A percentile compares a stretch with the other conserved stretches of the same genome.
phyloP scores from a whole-genome alignment of 2,113 vertebrate species.

The Engystomops pustulosus region DNA sequence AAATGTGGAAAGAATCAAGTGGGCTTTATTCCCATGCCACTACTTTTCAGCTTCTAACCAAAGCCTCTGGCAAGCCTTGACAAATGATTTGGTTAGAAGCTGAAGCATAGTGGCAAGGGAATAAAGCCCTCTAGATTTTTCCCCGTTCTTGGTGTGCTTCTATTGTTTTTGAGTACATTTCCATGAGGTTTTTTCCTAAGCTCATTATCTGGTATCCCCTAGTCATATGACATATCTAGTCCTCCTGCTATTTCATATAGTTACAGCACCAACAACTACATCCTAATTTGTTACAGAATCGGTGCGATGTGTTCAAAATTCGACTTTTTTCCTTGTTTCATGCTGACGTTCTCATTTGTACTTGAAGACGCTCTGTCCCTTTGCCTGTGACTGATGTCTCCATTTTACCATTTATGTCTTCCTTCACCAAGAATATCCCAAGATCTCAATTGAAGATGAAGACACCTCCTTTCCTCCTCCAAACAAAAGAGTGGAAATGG shows the following conservation, averaged over 20 bases:
- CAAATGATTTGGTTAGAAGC: too few relatives aligned
- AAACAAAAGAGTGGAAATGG: constrained; percentile 53
- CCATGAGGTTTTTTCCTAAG: too few relatives aligned
- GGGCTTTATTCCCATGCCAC: too few relatives aligned
- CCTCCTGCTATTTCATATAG: not conserved
- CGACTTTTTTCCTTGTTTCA: not conserved
- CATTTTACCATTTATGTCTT: constrained; percentile 2
- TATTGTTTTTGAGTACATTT: too few relatives aligned
- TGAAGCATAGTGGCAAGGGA: too few relatives aligned
- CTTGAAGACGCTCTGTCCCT: not conserved
- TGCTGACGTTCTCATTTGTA: not conserved
- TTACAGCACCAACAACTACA: not conserved
- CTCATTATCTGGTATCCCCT: too few relatives aligned
- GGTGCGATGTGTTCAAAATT: not conserved
- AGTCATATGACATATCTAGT: not conserved
- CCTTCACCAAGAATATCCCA: not conserved
- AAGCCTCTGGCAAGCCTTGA: too few relatives aligned
- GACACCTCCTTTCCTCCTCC: not conserved
- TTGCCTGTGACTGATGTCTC: not conserved
- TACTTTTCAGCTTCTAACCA: too few relatives aligned
- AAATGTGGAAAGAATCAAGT: too few relatives aligned
- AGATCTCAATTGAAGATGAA: not conserved
- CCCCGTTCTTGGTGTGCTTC: too few relatives aligned
- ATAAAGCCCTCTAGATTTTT: too few relatives aligned
- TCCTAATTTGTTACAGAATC: not conserved